phyloP scores from a whole-genome alignment of 2,888 invertebrate species.

The Chrysina gloriosa region DNA sequence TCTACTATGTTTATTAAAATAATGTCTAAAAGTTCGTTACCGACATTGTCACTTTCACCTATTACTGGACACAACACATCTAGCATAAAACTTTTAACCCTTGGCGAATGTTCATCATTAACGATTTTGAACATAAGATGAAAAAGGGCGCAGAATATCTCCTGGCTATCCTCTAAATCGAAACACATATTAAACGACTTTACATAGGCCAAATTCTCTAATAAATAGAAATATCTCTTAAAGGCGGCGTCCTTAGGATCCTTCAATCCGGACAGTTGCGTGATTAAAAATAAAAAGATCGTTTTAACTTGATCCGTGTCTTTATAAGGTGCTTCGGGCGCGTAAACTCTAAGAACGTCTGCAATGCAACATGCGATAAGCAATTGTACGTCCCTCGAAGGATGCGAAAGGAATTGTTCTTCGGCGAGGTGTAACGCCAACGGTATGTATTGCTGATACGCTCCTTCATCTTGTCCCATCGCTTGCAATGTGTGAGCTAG shows the following conservation, averaged over 20 bases:
- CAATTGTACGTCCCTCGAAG: slow-evolving; percentile 92
- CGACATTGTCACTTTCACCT: slow-evolving; percentile 94
- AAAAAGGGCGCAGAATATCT: slow-evolving; percentile 94
- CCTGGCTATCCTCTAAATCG: slow-evolving; percentile 96
- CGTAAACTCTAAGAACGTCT: slow-evolving; percentile 95
- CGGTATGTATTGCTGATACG: slow-evolving; percentile 91
- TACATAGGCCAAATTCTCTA: slow-evolving; percentile 97
- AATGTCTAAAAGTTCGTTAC: slow-evolving; percentile 93
- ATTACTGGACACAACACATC: slow-evolving; percentile 95
- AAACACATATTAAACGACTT: slow-evolving; percentile 99
- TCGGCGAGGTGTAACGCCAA: slow-evolving; percentile 93
- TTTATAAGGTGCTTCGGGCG: slow-evolving; percentile 97
- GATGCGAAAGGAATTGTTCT: slow-evolving; percentile 91
- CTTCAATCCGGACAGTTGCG: slow-evolving; percentile 91
- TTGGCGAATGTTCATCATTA: slow-evolving; percentile 95
- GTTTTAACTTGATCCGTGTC: slow-evolving; percentile 93
- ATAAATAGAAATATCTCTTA: slow-evolving; percentile 95
- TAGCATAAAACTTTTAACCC: slow-evolving; percentile 96
- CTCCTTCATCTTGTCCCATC: slow-evolving; percentile 96
- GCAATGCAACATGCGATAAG: slow-evolving; percentile 97
- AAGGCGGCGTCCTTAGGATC: slow-evolving; percentile 98
- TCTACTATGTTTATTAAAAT: slow-evolving; percentile 95
- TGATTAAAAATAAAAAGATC: slow-evolving; percentile 94
- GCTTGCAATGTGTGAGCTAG: slow-evolving; percentile 95
- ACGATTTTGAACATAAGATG: slow-evolving; percentile 95